Percentiles rank a stretch among this genome's conserved stretches.
Evolutionary conservation across 1,140 invertebrate genomes (phyloP).

Genomic region (Rhopalosiphum maidis): DNA sequence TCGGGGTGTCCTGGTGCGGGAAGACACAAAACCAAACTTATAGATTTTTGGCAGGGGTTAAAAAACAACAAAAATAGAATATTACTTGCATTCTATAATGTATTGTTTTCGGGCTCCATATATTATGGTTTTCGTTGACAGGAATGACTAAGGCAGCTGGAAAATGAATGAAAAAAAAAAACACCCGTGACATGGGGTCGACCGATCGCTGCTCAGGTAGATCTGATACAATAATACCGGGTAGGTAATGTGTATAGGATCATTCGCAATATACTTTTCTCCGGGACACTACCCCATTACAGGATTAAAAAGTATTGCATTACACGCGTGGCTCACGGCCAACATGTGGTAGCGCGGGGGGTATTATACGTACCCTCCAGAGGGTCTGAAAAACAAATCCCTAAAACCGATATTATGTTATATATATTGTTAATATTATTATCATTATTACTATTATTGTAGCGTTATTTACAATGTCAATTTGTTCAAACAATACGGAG

Average conservation of each 20-base stretch:
- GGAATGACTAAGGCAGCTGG: constrained; percentile 26
- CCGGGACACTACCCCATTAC: constrained; percentile 18
- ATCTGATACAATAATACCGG: constrained; percentile 34
- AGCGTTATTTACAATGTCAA: constrained; percentile 22
- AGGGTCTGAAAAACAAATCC: constrained; percentile 45
- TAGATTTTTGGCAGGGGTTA: constrained; percentile 11
- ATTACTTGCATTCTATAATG: constrained; percentile 23
- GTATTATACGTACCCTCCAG: neutral
- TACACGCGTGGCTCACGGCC: constrained; percentile 7
- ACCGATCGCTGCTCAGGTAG: constrained; percentile 12
- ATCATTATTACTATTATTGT: neutral
- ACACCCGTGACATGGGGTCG: constrained; percentile 7
- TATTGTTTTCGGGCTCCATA: constrained; percentile 46
- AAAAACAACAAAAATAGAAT: constrained; percentile 25
- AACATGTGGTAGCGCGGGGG: neutral
- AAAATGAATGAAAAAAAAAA: constrained; percentile 19
- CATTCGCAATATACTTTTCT: constrained; percentile 35
- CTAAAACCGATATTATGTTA: constrained; percentile 19
- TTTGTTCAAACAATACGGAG: constrained; percentile 42
- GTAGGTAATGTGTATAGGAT: constrained; percentile 51
- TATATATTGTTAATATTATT: constrained; percentile 30
- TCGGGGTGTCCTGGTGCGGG: neutral
- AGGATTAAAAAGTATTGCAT: constrained; percentile 54
- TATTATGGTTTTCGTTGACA: constrained; percentile 49
- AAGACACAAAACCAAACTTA: constrained; percentile 26